Percentiles rank a stretch among this genome's conserved stretches.
Conservation (phyloP, 2,113 vertebrate genomes). For the Lamprologus lemairii region DNA sequence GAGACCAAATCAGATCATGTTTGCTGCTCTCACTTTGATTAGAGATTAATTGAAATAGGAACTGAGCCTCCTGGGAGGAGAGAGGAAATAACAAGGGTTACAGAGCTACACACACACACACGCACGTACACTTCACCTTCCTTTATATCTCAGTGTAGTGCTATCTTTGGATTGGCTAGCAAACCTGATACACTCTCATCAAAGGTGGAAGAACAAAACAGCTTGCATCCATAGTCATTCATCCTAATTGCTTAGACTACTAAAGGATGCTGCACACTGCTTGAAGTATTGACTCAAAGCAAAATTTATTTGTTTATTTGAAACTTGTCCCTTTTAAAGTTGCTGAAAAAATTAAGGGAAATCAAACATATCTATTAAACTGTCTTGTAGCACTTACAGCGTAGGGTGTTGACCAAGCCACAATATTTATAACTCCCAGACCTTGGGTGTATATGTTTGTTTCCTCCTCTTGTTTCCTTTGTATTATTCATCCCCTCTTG, state of each 20-base stretch:
- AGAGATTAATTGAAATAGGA: conserved; percentile 62
- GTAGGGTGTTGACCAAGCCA: neutral
- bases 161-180: conserved; percentile 18
- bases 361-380: neutral
- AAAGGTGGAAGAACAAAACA: conserved; percentile 35
- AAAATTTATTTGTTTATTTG: neutral
- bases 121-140: neutral
- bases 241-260: conserved; percentile 40
- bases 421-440: neutral
- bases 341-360: neutral
- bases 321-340: neutral
- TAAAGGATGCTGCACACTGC: neutral
- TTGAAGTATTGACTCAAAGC: neutral
- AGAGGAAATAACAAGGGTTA: conserved; percentile 36
- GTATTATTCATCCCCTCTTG: neutral
- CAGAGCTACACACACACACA: neutral
- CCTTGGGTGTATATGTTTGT: neutral
- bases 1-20: conserved; percentile 67
- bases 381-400: neutral
- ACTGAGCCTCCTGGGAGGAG: conserved; percentile 12
- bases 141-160: neutral
- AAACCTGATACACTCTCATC: conserved; percentile 17
- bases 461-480: neutral
- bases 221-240: conserved; percentile 2
- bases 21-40: conserved; percentile 61